Evolutionary conservation across 2,888 invertebrate genomes (phyloP), one percentile per base, ranked within the genome.

Genomic region (Octonoba sinensis): DNA sequence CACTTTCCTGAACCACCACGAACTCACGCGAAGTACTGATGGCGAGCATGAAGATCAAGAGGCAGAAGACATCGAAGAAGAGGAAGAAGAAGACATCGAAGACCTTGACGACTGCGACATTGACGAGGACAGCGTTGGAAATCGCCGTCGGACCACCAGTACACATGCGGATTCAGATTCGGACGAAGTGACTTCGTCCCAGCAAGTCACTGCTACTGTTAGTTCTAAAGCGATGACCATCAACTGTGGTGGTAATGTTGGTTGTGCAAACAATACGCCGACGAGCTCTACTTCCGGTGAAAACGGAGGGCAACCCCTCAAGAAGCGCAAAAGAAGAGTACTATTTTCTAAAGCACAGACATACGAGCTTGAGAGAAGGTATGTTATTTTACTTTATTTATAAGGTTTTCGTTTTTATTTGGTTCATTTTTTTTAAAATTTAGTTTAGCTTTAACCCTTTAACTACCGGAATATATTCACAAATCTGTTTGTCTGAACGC

Each of bases 311-410:
- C 81, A 76, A 6, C 81, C 79, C 0, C 83, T 86, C 75, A 96
- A 97, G 89, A 96, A 97, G 87, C 92, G 98, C 79, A 99, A 99
- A 89, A 92, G 99, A 73, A 92, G 99, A 2, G 98, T 99, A 0
- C 91, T 99, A 1, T 99, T 99, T 89, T 97, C 97, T 69, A 99
- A 98, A 89, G 95, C 96, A 0, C 99, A 99, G 88, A 99, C 98
- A 0, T 98, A 95, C 89, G 98, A 99, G 88, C 89, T 99, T 85
- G 98, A 99, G 88, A 91, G 97, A 87, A 91, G 81, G 81, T 81
- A 18, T 72, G 66, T 15, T 18, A 60, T 56, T 6, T 56, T 1
- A 15, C 24, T 20, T 27, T 24, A 1, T 24, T 27, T 11, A 36
- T 0, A 13, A 16, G 20, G 49, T 0, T 49, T 1, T 46, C 49